These are phyloP conservation scores for Drosophila suboccidentalis DNA, from an alignment of 2,888 invertebrate genomes.

Conservation along the genomic window DNA sequence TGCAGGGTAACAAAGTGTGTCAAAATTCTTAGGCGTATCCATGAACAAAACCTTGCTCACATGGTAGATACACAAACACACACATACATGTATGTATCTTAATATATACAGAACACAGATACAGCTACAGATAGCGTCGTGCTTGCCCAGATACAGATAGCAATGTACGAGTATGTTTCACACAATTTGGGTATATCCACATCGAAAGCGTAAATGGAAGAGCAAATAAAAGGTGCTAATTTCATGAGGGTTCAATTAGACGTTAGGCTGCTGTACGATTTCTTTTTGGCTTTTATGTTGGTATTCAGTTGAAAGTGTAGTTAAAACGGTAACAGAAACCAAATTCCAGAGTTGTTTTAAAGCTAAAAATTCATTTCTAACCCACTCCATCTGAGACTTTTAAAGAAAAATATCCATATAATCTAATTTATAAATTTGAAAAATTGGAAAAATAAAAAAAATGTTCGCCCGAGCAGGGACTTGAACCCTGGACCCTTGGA, in stretches of 20 bases:
- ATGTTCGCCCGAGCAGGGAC: slow-evolving; percentile 85
- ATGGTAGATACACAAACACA: slow-evolving; percentile 15
- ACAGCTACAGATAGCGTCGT: slow-evolving; percentile 36
- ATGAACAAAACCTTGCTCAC: slow-evolving; percentile 60
- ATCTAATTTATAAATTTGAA: neutral
- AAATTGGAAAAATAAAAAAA: slow-evolving; percentile 6
- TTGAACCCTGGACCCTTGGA: slow-evolving; percentile 86
- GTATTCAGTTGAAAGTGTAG: slow-evolving; percentile 14
- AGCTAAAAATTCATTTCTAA: neutral
- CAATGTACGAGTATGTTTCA: slow-evolving; percentile 44
- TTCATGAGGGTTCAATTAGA: slow-evolving; percentile 84
- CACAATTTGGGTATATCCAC: slow-evolving; percentile 74
- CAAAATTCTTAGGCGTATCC: slow-evolving; percentile 73
- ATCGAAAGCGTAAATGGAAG: slow-evolving; percentile 72
- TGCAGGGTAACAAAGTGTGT: slow-evolving; percentile 72
- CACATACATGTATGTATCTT: neutral
- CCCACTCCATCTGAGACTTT: neutral
- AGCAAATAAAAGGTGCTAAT: slow-evolving; percentile 83
- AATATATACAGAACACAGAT: slow-evolving; percentile 25
- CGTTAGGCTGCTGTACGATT: slow-evolving; percentile 54
- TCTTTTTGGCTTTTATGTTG: slow-evolving; percentile 48
- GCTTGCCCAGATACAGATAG: slow-evolving; percentile 45
- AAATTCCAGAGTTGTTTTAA: neutral
- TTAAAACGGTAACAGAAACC: slow-evolving; percentile 30
- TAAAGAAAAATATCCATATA: neutral